phyloP scores from a whole-genome alignment of 2,888 invertebrate species.

The Nymphalis polychloros region DNA sequence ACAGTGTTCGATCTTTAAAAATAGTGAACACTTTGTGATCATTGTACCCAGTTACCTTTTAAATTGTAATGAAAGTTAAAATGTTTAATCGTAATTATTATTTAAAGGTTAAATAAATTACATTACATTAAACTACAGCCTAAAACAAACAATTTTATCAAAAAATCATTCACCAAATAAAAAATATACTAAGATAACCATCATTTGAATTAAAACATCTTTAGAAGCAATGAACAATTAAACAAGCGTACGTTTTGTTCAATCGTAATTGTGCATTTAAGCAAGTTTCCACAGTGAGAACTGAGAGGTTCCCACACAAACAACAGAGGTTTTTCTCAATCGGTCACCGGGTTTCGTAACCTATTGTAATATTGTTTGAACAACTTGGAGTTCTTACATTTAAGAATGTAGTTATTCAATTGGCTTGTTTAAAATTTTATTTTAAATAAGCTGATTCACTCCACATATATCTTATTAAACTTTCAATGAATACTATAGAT shows the following conservation, averaged over 20 bases:
- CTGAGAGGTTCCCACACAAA: conserved; percentile 62
- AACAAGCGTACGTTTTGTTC: conserved; percentile 33
- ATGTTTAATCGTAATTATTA: neutral
- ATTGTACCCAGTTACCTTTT: too few relatives aligned
- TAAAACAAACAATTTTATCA: neutral
- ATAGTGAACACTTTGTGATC: too few relatives aligned
- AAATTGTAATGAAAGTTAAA: neutral
- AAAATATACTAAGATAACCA: conserved; percentile 11
- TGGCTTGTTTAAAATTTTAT: neutral
- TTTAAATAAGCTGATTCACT: neutral
- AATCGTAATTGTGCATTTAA: conserved; percentile 35
- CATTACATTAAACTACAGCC: neutral
- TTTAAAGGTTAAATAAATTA: neutral
- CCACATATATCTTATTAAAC: neutral
- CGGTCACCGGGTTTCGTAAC: conserved; percentile 70
- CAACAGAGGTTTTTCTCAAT: conserved; percentile 71
- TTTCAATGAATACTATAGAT: too few relatives aligned
- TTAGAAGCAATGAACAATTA: conserved; percentile 31
- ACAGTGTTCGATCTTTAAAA: too few relatives aligned
- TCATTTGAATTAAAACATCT: conserved; percentile 28
- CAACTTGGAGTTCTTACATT: conserved; percentile 16
- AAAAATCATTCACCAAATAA: conserved; percentile 2
- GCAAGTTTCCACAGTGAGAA: conserved; percentile 43
- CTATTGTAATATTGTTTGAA: conserved; percentile 63
- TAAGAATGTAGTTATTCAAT: conserved; percentile 11